phyloP scores from a whole-genome alignment of 2,113 vertebrate species.

The Mustela lutreola region DNA sequence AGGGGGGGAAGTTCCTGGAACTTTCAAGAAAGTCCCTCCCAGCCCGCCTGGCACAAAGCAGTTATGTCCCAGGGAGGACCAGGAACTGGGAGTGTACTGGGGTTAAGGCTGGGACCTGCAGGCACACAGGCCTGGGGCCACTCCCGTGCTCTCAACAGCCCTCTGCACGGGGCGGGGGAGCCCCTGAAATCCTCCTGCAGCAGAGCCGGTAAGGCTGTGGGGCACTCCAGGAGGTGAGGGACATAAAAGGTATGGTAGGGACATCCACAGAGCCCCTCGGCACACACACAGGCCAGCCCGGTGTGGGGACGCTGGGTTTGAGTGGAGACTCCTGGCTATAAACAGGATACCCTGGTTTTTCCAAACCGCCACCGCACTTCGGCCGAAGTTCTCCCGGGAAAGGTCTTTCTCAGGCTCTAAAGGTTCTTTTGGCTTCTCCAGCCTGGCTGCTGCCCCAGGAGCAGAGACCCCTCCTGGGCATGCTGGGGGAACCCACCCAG shows the following conservation, averaged over 20 bases:
- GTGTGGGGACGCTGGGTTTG: background rate
- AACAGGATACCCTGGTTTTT: background rate
- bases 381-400: background rate
- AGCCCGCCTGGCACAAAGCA: background rate
- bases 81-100: fast-evolving
- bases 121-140: background rate
- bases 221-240: background rate
- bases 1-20: background rate
- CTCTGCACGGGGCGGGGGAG: fast-evolving
- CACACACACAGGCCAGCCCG: background rate
- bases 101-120: fast-evolving
- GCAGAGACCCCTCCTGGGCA: too few species aligned
- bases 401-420: background rate
- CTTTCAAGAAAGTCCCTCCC: background rate
- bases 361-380: too few species aligned
- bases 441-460: background rate
- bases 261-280: background rate
- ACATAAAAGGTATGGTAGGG: fast-evolving
- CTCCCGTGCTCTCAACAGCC: background rate
- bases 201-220: background rate
- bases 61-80: background rate
- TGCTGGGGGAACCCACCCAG: background rate
- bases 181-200: background rate
- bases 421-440: too few species aligned
- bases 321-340: background rate